Percentiles rank a stretch among this genome's conserved stretches.
Evolutionary conservation across 2,797 vertebrate species (phyloP).

Genomic region (Aeoliscus strigatus): DNA sequence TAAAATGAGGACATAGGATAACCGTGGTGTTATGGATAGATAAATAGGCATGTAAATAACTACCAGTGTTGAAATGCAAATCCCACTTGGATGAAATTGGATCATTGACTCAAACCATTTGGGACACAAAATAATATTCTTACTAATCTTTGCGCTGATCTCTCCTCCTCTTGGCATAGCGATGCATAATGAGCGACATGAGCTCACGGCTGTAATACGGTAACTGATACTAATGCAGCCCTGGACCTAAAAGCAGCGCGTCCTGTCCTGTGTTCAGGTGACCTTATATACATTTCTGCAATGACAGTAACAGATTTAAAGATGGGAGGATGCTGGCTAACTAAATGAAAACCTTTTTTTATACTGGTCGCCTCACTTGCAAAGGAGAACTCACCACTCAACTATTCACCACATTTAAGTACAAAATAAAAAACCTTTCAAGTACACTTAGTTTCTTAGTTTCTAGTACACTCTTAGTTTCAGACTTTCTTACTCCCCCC

Average conservation of each 20-base stretch:
- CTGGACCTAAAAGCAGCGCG: conserved; percentile 13
- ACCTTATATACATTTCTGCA: no score
- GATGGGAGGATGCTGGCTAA: no score
- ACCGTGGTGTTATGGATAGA: no score
- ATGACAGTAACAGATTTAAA: no score
- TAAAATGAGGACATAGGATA: background rate
- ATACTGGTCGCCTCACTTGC: no score
- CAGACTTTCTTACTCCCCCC: conserved; percentile 12
- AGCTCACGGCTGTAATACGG: conserved; percentile 27
- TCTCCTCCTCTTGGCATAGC: conserved; percentile 49
- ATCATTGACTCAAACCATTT: conserved; percentile 57
- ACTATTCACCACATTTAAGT: no score
- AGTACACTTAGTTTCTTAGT: no score
- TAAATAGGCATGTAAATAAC: background rate
- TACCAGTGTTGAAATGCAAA: conserved; percentile 29
- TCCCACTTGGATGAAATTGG: conserved; percentile 24
- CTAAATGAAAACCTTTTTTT: no score
- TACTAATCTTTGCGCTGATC: conserved; percentile 58
- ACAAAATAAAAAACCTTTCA: no score
- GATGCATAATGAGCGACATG: conserved; percentile 48
- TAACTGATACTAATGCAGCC: conserved; percentile 24
- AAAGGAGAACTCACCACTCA: no score
- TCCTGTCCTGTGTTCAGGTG: no score
- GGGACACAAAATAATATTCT: conserved; percentile 53
- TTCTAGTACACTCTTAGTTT: no score